phyloP scores from a whole-genome alignment of 2,888 invertebrate genomes.

The Phymatocera aterrima region DNA sequence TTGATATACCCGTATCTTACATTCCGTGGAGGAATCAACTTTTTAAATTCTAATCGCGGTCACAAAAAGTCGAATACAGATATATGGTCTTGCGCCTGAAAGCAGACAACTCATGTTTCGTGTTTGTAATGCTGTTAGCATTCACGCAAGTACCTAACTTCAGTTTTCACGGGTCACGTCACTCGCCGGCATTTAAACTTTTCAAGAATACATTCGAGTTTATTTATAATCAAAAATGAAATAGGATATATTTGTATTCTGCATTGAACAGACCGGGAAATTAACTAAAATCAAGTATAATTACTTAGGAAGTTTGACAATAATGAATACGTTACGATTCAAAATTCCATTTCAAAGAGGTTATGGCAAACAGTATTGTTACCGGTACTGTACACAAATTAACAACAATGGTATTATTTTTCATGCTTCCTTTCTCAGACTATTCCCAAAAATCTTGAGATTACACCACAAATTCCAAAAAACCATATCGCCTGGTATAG shows the following conservation, averaged over 20 bases:
- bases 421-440: neutral
- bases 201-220: neutral
- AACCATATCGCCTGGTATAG: neutral
- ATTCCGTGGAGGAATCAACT: neutral
- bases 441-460: neutral
- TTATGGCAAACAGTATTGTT: slow-evolving; percentile 17
- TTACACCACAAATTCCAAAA: no score
- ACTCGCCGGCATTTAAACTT: neutral
- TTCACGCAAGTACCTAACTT: no score
- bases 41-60: neutral
- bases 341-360: slow-evolving; percentile 12
- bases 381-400: neutral
- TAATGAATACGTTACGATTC: slow-evolving; percentile 10
- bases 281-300: neutral
- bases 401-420: slow-evolving; percentile 12
- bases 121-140: neutral
- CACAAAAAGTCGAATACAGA: no score
- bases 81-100: neutral
- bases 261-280: neutral
- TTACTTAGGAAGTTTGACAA: neutral
- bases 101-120: neutral
- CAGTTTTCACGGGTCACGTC: neutral
- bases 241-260: neutral
- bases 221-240: neutral
- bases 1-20: neutral